Evolutionary conservation across 1,140 invertebrate species (phyloP), one percentile per base, ranked within the genome.

Genomic region (Mesaphorura yosii): DNA sequence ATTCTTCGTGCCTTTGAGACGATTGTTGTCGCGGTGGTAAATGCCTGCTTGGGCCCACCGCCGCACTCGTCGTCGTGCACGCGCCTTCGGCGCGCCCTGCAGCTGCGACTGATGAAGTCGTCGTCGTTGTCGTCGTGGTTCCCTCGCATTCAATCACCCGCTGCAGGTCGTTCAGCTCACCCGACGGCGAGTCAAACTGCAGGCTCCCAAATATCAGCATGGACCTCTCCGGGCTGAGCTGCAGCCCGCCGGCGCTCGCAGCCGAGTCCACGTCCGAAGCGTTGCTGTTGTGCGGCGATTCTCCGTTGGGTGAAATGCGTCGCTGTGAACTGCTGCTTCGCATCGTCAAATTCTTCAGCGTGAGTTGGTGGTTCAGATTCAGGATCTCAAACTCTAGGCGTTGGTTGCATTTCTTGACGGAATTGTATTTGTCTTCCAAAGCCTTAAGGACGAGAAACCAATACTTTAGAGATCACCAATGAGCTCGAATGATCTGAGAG

Each of bases 351-450:
- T 39, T 37, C 17, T 57, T 56, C 17, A 52, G n/a, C 2, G 47
- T 44, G 6, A 78, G 59, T 44, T 72, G 75, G 56, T 78, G 71
- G 22, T 73, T 71, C 37, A 80, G 65, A 63, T 83, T 79, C 44
- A 84, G 69, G 5, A 81, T 76, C 51, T 79, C 76, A 34, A 77
- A 75, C 62, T 85, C 82, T 49, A 81, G 68, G 31, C 77, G 71
- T 51, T 80, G 70, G 66, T 81, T 81, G 26, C 83, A 78, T 25
- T 76, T 71, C 60, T 79, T 74, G 59, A 84, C 77, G 5, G 77
- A 75, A 46, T 75, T 72, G 65, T 84, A 86, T 65, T 85, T 85
- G 39, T 79, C 80, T 62, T 82, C 80, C 1, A 84, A 71, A 2
- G 80, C 76, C 66, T 66, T 39, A 34, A 53, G 48, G n/a, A 25